Evolutionary conservation across 2,113 vertebrate genomes (phyloP).

Genomic region (Eptesicus fuscus): DNA sequence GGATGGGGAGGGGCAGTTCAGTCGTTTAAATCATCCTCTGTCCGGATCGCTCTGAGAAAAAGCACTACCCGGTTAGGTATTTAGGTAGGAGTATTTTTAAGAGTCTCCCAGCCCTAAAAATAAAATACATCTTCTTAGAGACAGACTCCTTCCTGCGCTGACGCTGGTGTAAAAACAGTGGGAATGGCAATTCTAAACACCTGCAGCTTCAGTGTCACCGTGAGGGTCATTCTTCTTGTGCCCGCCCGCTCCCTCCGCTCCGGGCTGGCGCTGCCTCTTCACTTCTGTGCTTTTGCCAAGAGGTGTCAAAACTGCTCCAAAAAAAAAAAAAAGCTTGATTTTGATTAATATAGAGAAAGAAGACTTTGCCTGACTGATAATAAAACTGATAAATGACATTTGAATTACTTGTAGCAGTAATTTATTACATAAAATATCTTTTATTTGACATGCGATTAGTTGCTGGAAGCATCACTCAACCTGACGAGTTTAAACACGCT

Average conservation of each 20-base stretch:
- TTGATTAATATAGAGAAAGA: constrained; percentile 91
- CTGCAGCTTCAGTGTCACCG: constrained; percentile 33
- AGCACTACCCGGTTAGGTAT: neutral
- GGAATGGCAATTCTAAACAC: constrained; percentile 40
- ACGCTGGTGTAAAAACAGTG: constrained; percentile 37
- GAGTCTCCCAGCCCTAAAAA: constrained; percentile 49
- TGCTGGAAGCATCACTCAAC: constrained; percentile 89
- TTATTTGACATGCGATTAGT: constrained; percentile 93
- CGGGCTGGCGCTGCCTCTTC: constrained; percentile 66
- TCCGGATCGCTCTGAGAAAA: neutral
- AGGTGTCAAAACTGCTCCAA: constrained; percentile 82
- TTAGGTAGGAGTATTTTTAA: constrained; percentile 37
- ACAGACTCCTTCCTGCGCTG: constrained; percentile 37
- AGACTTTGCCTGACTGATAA: constrained; percentile 91
- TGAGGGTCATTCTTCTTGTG: neutral
- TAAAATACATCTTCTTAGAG: neutral
- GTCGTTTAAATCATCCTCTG: neutral
- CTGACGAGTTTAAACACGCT: constrained; percentile 89
- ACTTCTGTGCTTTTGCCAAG: constrained; percentile 81
- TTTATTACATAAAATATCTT: constrained; percentile 93
- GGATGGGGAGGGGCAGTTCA: neutral
- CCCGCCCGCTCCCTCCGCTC: constrained; percentile 53
- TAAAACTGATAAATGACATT: constrained; percentile 93
- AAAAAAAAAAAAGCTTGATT: constrained; percentile 83
- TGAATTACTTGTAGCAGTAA: constrained; percentile 91